phyloP scores from a whole-genome alignment of 2,113 vertebrate genomes.

The Hemicordylus capensis region DNA sequence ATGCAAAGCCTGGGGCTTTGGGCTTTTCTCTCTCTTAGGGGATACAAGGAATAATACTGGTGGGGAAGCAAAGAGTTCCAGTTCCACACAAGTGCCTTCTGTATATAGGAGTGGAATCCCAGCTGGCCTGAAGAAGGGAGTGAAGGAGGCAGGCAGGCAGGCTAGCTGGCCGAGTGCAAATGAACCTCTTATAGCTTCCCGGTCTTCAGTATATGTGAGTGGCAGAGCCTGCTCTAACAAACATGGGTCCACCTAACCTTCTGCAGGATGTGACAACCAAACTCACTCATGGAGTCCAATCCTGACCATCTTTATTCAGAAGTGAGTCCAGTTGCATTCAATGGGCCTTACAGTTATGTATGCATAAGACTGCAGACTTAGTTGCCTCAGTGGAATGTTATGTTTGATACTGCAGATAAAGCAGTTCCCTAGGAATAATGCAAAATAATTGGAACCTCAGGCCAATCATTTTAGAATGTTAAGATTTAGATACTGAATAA shows the following conservation, averaged over 20 bases:
- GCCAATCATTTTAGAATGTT: background rate
- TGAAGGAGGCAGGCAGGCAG: no score
- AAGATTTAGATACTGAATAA: fast-evolving
- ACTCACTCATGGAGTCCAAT: no score
- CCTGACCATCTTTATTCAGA: background rate
- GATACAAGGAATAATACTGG: background rate
- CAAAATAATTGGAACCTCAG: background rate
- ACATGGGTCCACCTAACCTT: background rate
- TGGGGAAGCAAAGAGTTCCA: background rate
- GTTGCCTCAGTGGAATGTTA: background rate
- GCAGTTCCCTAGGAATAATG: background rate
- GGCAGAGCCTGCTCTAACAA: fast-evolving
- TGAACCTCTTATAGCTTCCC: background rate
- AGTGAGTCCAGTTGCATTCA: background rate
- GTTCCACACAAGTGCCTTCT: background rate
- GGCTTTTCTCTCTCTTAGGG: background rate
- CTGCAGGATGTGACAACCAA: background rate
- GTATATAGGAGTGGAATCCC: no score
- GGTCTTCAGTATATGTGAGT: background rate
- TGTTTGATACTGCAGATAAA: background rate
- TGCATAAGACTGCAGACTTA: no score
- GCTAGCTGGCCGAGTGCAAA: background rate
- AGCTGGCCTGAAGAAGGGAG: background rate
- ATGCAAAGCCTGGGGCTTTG: background rate
- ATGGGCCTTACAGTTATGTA: background rate